Evolutionary conservation across 2,113 vertebrate genomes (phyloP).

Genomic region (Mirounga angustirostris): DNA sequence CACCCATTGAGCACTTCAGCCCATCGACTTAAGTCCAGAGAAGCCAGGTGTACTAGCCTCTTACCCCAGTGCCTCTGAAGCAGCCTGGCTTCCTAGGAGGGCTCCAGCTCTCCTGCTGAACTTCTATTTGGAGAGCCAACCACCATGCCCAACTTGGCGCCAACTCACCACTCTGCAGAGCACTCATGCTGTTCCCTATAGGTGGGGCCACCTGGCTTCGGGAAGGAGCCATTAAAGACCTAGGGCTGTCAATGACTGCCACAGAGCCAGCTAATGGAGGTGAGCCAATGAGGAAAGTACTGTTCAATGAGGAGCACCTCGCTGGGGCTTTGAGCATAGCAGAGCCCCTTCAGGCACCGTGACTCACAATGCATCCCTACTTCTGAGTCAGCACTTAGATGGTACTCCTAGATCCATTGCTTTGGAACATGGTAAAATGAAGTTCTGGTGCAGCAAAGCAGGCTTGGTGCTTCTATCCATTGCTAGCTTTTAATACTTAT

Average conservation of each 20-base stretch:
- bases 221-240: constrained; percentile 23
- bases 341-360: not conserved
- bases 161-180: not conserved
- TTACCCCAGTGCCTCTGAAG: not conserved
- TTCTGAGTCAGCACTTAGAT: not conserved
- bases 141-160: not conserved
- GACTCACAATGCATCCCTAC: not conserved
- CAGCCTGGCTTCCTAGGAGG: constrained; percentile 28
- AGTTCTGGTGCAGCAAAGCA: not conserved
- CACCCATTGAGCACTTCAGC: not conserved
- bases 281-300: not conserved
- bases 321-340: not conserved
- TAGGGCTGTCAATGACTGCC: not conserved
- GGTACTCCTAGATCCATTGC: not conserved
- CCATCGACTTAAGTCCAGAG: not conserved
- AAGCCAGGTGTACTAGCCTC: not conserved
- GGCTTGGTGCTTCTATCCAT: not conserved
- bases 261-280: constrained; percentile 26
- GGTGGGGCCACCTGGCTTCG: constrained; percentile 59
- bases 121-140: constrained; percentile 25
- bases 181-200: constrained; percentile 7
- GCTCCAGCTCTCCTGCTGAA: not conserved
- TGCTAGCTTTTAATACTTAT: not conserved
- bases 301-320: not conserved
- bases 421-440: not conserved